Evolutionary conservation across 2,797 vertebrate species (phyloP), one percentile per base, ranked within the genome.

Genomic region (Muraenolepis orangiensis): DNA sequence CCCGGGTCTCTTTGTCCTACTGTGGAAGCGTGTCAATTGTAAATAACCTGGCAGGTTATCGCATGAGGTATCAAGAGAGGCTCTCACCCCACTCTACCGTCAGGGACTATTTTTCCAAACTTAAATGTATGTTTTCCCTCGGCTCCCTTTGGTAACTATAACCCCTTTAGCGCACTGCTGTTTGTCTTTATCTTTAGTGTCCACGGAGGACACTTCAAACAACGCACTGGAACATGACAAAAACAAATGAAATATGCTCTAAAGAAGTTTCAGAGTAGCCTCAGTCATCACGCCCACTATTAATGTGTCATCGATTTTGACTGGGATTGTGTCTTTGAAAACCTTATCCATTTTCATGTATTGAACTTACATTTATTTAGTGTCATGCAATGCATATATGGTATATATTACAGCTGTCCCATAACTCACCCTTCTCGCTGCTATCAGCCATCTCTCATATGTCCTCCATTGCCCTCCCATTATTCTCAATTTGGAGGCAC

Each of bases 271-370:
- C 51, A 34, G 67, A 70, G 31, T 70, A 36, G n/a, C 29, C 31
- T 71, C 71, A 42, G 72, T 46, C 42, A 20, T 69, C 28, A 51
- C 12, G 8, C n/a, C 32, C 16, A 38, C 66, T 18, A 42, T 67
- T 31, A 51, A n/a, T 29, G 72, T 64, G 74, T 64, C 74, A 70
- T 70, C 69, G 66, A 14, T 23, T 51, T 75, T 31, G 18, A 75
- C 26, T 73, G 28, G 31, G 68, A 36, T 69, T 23, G 14, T 34
- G 31, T n/a, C n/a, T n/a, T n/a, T n/a, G n/a, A n/a, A n/a, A n/a
- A n/a, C n/a, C n/a, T n/a, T n/a, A n/a, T n/a, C n/a, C n/a, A n/a
- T n/a, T n/a, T n/a, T 23, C 26, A n/a, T n/a, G n/a, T n/a, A n/a
- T n/a, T n/a, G n/a, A n/a, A n/a, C n/a, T n/a, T n/a, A n/a, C n/a